Evolutionary conservation across 2,113 vertebrate genomes (phyloP).

Genomic region (Aphelocoma coerulescens): DNA sequence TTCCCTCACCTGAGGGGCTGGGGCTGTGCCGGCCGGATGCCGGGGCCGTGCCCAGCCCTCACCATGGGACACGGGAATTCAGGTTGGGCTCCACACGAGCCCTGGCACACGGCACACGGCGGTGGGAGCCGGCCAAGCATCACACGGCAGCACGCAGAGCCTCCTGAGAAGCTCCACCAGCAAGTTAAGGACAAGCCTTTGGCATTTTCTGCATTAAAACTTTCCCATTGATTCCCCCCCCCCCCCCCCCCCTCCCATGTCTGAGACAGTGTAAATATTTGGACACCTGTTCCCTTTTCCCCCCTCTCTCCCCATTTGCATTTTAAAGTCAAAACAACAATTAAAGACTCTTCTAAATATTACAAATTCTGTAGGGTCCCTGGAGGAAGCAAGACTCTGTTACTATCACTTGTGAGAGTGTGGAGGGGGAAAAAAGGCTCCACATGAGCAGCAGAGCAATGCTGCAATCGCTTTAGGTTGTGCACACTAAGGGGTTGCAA

Average conservation of each 20-base stretch:
- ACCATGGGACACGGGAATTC: fast-evolving
- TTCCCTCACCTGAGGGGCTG: not conserved
- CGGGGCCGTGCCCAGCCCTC: fast-evolving
- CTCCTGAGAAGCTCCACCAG: not conserved
- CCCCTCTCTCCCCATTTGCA: not conserved
- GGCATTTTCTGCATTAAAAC: not conserved
- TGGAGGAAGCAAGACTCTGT: not conserved
- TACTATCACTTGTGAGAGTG: not conserved
- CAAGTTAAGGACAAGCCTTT: not conserved
- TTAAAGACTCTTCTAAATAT: not conserved
- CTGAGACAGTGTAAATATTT: constrained; percentile 49
- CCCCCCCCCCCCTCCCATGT: not conserved
- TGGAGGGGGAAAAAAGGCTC: not conserved
- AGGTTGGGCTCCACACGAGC: fast-evolving
- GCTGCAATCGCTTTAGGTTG: not conserved
- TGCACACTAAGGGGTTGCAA: not conserved
- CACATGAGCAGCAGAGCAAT: not conserved
- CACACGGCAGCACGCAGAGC: not conserved
- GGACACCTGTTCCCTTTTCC: constrained; percentile 18
- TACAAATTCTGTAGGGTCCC: not conserved
- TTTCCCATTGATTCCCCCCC: constrained; percentile 30
- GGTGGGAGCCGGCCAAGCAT: not conserved
- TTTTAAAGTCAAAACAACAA: constrained; percentile 37
- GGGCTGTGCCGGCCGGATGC: not conserved
- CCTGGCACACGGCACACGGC: fast-evolving